phyloP scores from a whole-genome alignment of 1,140 invertebrate species.

The Antheraea mylitta region DNA sequence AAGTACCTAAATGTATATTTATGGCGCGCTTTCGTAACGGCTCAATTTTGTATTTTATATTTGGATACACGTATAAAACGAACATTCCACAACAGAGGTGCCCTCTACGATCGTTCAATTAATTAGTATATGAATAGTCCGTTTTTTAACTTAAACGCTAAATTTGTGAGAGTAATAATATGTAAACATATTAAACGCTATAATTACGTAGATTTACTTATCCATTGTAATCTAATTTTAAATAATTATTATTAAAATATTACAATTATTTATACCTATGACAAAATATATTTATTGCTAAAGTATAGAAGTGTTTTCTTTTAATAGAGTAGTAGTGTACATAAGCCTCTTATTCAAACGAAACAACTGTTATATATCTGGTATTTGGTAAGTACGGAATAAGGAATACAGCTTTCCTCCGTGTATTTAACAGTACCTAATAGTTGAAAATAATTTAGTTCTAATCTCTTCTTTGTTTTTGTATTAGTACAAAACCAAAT shows the following conservation, averaged over 20 bases:
- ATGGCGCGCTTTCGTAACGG: neutral
- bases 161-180: constrained; percentile 47
- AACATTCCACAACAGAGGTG: neutral
- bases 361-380: no score
- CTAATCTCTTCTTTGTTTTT: no score
- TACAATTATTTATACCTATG: constrained; percentile 39
- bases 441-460: no score
- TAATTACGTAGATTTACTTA: constrained; percentile 67
- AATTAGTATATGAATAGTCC: neutral
- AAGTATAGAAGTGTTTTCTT: constrained; percentile 8
- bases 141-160: constrained; percentile 23
- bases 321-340: neutral
- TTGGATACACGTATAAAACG: neutral
- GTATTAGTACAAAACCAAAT: no score
- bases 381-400: no score
- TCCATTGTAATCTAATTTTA: constrained; percentile 63
- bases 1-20: neutral
- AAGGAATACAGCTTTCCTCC: no score
- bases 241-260: constrained; percentile 40
- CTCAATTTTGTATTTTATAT: neutral
- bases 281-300: constrained; percentile 70
- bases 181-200: constrained; percentile 47
- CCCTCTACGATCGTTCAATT: constrained; percentile 2
- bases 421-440: no score
- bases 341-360: no score